phyloP scores from a whole-genome alignment of 2,113 vertebrate genomes.

The human (Homo sapiens) region GRCh38 chr6:19441501-19442000 shows the following conservation, averaged over 20 bases:
- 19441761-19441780: neutral
- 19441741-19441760: neutral
- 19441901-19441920: neutral
- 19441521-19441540: neutral
- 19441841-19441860: conserved; percentile 40
- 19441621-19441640: neutral
- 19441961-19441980: neutral
- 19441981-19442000: neutral
- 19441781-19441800: neutral
- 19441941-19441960: neutral
- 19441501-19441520: neutral
- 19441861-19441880: neutral
- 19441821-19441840: neutral
- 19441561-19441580: neutral
- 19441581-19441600: neutral
- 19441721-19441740: neutral
- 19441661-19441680: neutral
- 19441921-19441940: neutral
- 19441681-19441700: conserved; percentile 16
- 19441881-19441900: neutral
- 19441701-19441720: neutral
- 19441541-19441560: neutral
- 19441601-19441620: neutral
- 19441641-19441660: neutral
- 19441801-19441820: conserved; percentile 25